Percentiles rank a stretch among this genome's conserved stretches.
Conservation (phyloP, 2,888 invertebrate genomes). For the Linnaemya tessellans region DNA sequence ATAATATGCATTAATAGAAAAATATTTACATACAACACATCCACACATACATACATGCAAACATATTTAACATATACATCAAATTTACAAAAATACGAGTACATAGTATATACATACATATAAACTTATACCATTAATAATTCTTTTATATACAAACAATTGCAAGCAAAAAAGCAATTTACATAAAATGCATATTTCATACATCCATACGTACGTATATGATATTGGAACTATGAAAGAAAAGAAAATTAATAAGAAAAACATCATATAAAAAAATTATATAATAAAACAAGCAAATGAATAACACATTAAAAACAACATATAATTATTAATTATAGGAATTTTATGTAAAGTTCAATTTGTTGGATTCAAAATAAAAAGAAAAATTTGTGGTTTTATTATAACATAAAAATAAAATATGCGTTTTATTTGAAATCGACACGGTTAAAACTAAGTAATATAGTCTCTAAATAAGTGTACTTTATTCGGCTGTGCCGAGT, state of each 20-base stretch:
- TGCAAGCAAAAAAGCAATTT: constrained; percentile 68
- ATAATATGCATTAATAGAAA: too few species aligned
- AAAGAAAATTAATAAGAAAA: constrained; percentile 46
- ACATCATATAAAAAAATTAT: constrained; percentile 45
- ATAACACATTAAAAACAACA: constrained; percentile 64
- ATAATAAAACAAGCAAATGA: constrained; percentile 35
- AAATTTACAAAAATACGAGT: constrained; percentile 45
- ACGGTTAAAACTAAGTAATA: too few species aligned
- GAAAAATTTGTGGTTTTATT: constrained; percentile 78
- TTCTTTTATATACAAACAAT: constrained; percentile 53
- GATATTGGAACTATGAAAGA: constrained; percentile 67
- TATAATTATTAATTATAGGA: constrained; percentile 76
- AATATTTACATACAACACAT: constrained; percentile 14
- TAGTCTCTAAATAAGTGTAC: too few species aligned
- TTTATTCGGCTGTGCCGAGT: too few species aligned
- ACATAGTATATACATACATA: constrained; percentile 37
- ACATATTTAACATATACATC: constrained; percentile 50
- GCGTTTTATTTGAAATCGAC: constrained; percentile 52
- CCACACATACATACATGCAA: constrained; percentile 26
- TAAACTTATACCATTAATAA: constrained; percentile 46
- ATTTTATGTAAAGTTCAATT: constrained; percentile 79
- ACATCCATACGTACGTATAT: constrained; percentile 51
- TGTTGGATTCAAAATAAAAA: constrained; percentile 79
- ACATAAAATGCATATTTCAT: constrained; percentile 68
- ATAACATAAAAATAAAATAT: constrained; percentile 73